A percentile compares a stretch with the other conserved stretches of the same genome.
Conservation (phyloP, 2,113 vertebrate species). For the Gallinago undulata region DNA sequence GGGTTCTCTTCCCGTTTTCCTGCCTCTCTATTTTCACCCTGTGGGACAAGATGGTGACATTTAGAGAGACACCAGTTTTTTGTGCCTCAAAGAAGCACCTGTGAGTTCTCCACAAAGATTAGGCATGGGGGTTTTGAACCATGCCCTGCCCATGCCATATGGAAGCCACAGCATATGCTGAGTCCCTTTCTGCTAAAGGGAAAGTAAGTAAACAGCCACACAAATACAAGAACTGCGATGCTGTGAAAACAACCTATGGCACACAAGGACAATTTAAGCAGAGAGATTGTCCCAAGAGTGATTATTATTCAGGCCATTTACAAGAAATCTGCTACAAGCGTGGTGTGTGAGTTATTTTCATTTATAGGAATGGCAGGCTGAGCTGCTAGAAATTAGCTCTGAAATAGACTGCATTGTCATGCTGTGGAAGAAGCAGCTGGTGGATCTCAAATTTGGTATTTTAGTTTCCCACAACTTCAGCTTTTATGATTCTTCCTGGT, state of each 20-base stretch:
- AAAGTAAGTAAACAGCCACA: neutral
- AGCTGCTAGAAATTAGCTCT: neutral
- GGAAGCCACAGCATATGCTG: neutral
- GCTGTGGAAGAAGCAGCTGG: neutral
- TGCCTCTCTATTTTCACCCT: neutral
- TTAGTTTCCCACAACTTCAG: neutral
- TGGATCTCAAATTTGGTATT: neutral
- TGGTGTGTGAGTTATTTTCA: neutral
- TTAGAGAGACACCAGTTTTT: neutral
- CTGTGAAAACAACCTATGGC: neutral
- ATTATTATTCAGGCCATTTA: conserved; percentile 14
- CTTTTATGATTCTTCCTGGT: neutral
- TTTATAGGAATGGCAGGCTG: neutral
- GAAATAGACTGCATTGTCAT: neutral
- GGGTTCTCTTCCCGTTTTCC: neutral
- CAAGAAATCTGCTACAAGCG: neutral
- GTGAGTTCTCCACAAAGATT: neutral
- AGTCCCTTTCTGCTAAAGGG: neutral
- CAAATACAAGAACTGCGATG: neutral
- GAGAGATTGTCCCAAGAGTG: neutral
- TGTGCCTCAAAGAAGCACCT: neutral
- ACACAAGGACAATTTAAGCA: neutral
- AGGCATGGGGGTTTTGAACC: neutral
- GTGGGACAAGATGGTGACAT: neutral
- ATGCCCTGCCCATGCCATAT: neutral